Base-by-base conservation (phyloP, 2,113 vertebrate genomes). In the Isurus oxyrinchus region DNA sequence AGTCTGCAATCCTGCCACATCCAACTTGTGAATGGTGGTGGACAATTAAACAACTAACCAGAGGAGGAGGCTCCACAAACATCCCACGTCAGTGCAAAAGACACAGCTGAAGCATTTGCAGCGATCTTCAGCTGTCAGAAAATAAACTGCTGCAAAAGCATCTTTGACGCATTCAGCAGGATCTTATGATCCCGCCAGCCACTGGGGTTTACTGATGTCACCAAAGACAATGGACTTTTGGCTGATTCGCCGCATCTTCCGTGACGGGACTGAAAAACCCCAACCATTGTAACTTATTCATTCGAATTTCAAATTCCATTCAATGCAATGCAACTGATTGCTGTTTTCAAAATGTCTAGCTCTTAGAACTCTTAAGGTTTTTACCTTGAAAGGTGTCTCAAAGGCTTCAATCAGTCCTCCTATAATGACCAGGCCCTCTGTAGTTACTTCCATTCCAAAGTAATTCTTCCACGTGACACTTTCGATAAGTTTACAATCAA, bases 341-440 rank as follows among this genome's bases (percentile, higher is more conserved):
- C n/a, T 44, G n/a, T 16, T 84, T 84, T 44, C 5, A 21, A 84
- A 44, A 49, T 44, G 81, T 16, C 81, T 44, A 40, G 59, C 23
- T 94, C 59, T n/a, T 21, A 93, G 59, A 40, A 61, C 31, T 27
- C 25, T 49, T 27, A 27, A 88, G 10, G 16, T 57, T 91, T 97
- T 97, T 97, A 99, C 99, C 98, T 98, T 97, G 96, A 99, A 99
- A 0, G 99, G 99, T 35, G 98, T 98, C 96, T 99, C 98, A 0
- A 98, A 98, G 69, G 97, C 96, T 96, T 98, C 98, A 0, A 98
- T 96, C 96, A 98, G 97, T 95, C 99, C 99, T 81, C 99, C 99
- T 0, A 99, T 13, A 97, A 99, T 97, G 79, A 99, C 84, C 55
- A 99, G 98, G 6, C 98, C 98, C 0, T 99, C 98, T 0, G 97